Base-by-base conservation (phyloP, 2,888 invertebrate species). In the Agrotis clavis region DNA sequence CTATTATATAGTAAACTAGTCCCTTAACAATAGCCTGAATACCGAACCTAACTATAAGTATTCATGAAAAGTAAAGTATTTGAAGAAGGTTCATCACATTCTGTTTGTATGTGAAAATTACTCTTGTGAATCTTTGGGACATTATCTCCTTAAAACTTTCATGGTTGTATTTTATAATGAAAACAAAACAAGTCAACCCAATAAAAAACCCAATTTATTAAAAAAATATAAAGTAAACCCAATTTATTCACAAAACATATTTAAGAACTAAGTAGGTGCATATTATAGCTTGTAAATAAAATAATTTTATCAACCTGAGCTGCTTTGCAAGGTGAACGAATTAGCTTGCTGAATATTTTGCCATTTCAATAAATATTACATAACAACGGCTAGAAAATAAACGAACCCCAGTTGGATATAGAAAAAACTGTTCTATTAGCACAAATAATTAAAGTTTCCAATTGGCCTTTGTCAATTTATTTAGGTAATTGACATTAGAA, bases 401-500 rank as follows among this genome's bases (percentile, higher is more conserved):
- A 41, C 18, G 41, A 53, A 60, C 21, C 16, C 2, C 13, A 41
- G 19, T 35, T 19, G 5, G 9, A 14, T 56, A 63, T 1, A 50
- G 25, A 35, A 56, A 51, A 6, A 47, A 4, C 11, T 47, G 30
- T 16, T 48, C 47, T 67, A 53, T 53, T 74, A 67, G 41, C 3
- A 18, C 14, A 21, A 67, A 59, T 30, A 75, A 45, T 56, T 50
- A 56, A 45, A 61, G 21, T 50, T 19, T 13, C 19, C 21, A 50
- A 56, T 54, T 45, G 50, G 47, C n/a, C 16, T 60, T 48, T 67
- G 18, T 13, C 67, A 67, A 67, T 74, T 67, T 48, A 60, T 56
- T 74, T 16, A 16, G 47, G 4, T 51, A 57, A 57, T 57, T 56
- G 61, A 51, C 25, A 75, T 35, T 57, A 56, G 47, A 75, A 74